Evolutionary conservation across 2,113 vertebrate species (phyloP).

Genomic region (Nothocercus julius): DNA sequence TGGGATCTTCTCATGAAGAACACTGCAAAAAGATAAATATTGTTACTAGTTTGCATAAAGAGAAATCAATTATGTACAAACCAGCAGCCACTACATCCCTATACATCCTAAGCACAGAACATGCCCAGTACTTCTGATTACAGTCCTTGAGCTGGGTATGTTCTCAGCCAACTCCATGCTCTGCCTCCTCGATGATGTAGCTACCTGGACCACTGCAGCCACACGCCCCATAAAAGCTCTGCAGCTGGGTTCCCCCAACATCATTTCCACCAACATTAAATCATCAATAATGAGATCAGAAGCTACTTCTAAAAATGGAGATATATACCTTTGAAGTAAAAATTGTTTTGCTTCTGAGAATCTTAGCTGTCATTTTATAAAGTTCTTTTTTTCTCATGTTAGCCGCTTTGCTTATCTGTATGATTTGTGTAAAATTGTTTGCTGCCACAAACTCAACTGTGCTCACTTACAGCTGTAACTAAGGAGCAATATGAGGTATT

Average conservation of each 20-base stretch:
- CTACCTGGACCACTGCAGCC: neutral
- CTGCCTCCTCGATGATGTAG: neutral
- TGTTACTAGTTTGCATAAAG: neutral
- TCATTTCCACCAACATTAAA: neutral
- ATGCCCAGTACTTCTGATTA: neutral
- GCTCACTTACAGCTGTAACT: neutral
- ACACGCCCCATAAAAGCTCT: neutral
- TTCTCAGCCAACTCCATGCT: neutral
- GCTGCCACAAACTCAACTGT: neutral
- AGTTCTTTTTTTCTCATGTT: neutral
- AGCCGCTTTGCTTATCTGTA: neutral
- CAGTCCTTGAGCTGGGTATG: rapidly evolving
- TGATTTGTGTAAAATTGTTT: neutral
- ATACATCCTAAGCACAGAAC: neutral
- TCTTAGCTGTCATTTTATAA: neutral
- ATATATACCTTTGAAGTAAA: neutral
- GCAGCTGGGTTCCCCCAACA: neutral
- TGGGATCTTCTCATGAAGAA: neutral
- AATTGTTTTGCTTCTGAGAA: neutral
- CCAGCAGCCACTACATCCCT: neutral
- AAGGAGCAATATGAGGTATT: neutral
- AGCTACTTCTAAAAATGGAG: neutral
- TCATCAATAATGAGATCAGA: neutral
- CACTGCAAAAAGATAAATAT: neutral
- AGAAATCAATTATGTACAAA: neutral